These are phyloP conservation scores for Sebastes vulpes DNA, from an alignment of 2,797 vertebrate genomes.

Conservation along the genomic window DNA sequence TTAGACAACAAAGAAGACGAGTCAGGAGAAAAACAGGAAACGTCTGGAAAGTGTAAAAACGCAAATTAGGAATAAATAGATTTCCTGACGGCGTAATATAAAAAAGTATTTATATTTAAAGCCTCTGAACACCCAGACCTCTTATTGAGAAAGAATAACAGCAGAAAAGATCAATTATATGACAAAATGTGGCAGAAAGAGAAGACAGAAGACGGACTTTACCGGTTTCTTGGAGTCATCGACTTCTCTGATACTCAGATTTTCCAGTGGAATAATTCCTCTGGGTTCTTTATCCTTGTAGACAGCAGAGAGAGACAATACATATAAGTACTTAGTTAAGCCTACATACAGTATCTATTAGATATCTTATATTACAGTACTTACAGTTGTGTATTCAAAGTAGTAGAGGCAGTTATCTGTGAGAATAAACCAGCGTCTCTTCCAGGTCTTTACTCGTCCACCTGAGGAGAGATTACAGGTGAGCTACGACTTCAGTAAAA, in stretches of 20 bases:
- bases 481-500: conserved; percentile 7
- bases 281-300: conserved; percentile 96
- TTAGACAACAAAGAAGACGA: neutral
- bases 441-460: conserved; percentile 98
- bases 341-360: neutral
- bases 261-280: conserved; percentile 98
- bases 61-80: neutral
- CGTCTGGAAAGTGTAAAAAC: neutral
- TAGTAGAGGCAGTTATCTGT: conserved; percentile 99
- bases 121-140: no score
- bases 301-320: conserved; percentile 1
- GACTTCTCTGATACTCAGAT: conserved; percentile 96
- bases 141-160: neutral
- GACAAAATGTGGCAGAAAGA: neutral
- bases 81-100: neutral
- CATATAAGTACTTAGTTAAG: neutral
- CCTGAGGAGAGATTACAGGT: conserved; percentile 82
- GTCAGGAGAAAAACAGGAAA: neutral
- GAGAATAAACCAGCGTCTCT: conserved; percentile 98
- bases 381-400: conserved; percentile 97
- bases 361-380: conserved; percentile 16
- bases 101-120: neutral
- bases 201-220: conserved; percentile 28
- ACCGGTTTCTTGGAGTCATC: conserved; percentile 98
- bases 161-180: neutral